These are phyloP conservation scores for Monarcha castaneiventris DNA, from an alignment of 2,113 vertebrate species.

Conservation along the genomic window DNA sequence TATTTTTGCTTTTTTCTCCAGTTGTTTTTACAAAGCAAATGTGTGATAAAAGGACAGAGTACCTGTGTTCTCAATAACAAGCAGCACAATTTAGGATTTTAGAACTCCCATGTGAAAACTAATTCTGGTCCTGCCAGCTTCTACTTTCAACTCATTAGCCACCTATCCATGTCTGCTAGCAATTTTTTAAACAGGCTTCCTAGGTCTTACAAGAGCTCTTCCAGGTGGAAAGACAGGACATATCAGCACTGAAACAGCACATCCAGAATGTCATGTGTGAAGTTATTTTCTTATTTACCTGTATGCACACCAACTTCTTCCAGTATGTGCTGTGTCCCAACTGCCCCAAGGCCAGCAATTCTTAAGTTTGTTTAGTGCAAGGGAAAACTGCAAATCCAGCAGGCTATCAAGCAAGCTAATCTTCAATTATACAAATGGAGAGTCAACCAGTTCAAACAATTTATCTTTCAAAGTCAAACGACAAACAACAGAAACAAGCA, in stretches of 20 bases:
- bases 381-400: conserved; percentile 21
- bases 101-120: background rate
- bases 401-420: background rate
- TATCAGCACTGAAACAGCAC: background rate
- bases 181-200: background rate
- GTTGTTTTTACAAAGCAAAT: background rate
- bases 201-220: background rate
- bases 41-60: background rate
- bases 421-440: background rate
- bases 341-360: background rate
- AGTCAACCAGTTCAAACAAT: conserved; percentile 20
- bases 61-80: background rate
- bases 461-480: conserved; percentile 22
- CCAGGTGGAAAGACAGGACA: background rate
- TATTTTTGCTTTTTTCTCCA: background rate
- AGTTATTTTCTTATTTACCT: background rate
- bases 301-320: background rate
- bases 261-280: background rate
- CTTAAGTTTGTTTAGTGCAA: background rate
- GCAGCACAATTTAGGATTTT: background rate
- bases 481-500: conserved; percentile 20
- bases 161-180: background rate
- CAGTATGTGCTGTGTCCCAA: background rate
- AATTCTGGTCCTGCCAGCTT: background rate
- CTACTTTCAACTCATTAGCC: background rate